phyloP scores from a whole-genome alignment of 1,140 invertebrate species.

The Conus ventricosus region DNA sequence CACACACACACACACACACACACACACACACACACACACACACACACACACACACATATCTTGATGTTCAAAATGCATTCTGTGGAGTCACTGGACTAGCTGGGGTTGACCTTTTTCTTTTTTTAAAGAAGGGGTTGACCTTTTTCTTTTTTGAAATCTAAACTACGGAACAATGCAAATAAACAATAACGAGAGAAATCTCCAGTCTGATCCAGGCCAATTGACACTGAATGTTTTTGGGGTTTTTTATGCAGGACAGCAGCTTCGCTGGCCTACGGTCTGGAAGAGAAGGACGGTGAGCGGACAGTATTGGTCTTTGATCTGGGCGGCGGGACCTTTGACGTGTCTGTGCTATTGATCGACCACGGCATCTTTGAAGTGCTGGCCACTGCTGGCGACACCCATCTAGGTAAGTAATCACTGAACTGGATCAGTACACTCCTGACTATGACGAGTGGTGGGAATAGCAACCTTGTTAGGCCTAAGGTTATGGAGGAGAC shows the following conservation, averaged over 20 bases:
- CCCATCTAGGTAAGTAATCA: constrained; percentile 85
- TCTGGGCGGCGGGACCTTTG: constrained; percentile 99
- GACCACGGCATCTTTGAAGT: constrained; percentile 95
- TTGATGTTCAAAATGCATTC: too few species aligned
- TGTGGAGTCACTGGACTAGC: too few species aligned
- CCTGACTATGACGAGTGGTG: background rate
- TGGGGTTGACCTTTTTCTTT: too few species aligned
- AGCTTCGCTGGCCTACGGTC: constrained; percentile 98
- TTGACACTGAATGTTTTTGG: too few species aligned
- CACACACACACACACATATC: background rate
- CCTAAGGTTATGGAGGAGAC: background rate
- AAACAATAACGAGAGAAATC: background rate
- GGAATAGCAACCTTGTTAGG: background rate
- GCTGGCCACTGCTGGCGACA: constrained; percentile 98
- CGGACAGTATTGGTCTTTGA: constrained; percentile 99
- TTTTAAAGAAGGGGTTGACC: too few species aligned
- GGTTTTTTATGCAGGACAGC: constrained; percentile 82
- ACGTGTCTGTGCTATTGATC: constrained; percentile 98
- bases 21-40: constrained; percentile 1
- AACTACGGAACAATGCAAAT: too few species aligned
- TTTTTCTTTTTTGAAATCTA: too few species aligned
- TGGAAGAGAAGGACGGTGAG: constrained; percentile 97
- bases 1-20: constrained; percentile 18
- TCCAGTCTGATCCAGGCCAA: background rate
- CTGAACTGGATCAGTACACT: background rate